These are phyloP conservation scores for Daktulosphaira vitifoliae DNA, from an alignment of 1,140 invertebrate genomes.

Conservation along the genomic window DNA sequence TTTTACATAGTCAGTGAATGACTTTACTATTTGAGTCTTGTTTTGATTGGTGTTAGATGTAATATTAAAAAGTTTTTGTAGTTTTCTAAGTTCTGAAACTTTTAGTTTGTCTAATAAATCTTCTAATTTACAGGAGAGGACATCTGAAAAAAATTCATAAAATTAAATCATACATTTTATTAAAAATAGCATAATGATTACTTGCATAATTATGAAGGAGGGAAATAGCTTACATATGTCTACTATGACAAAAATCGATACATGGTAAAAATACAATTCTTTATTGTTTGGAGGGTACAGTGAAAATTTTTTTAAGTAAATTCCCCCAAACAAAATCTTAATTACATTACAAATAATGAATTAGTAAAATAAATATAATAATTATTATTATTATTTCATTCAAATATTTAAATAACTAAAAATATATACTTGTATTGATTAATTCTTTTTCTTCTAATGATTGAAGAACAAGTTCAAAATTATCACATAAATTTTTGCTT, in stretches of 20 bases:
- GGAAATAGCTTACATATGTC: too few relatives aligned
- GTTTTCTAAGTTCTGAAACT: conserved; percentile 3
- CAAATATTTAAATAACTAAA: too few relatives aligned
- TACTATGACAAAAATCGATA: too few relatives aligned
- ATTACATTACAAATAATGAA: too few relatives aligned
- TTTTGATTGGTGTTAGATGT: neutral
- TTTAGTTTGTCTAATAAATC: conserved; percentile 14
- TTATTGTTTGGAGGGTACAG: too few relatives aligned
- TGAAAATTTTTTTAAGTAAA: too few relatives aligned
- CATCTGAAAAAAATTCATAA: neutral
- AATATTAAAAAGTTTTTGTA: conserved; percentile 7
- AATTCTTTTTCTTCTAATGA: conserved; percentile 16
- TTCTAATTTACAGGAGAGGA: conserved; percentile 12
- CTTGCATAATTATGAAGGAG: too few relatives aligned
- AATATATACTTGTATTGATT: conserved; percentile 9
- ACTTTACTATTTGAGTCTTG: conserved; percentile 5
- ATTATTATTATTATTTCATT: too few relatives aligned
- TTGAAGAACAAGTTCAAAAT: conserved; percentile 4
- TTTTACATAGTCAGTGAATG: conserved; percentile 4
- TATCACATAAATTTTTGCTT: neutral
- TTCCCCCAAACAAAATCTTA: too few relatives aligned
- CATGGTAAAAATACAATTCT: too few relatives aligned
- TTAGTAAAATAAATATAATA: too few relatives aligned
- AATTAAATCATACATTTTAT: neutral
- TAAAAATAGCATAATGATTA: neutral